phyloP scores from a whole-genome alignment of 2,888 invertebrate genomes.

The Nomada fabriciana region DNA sequence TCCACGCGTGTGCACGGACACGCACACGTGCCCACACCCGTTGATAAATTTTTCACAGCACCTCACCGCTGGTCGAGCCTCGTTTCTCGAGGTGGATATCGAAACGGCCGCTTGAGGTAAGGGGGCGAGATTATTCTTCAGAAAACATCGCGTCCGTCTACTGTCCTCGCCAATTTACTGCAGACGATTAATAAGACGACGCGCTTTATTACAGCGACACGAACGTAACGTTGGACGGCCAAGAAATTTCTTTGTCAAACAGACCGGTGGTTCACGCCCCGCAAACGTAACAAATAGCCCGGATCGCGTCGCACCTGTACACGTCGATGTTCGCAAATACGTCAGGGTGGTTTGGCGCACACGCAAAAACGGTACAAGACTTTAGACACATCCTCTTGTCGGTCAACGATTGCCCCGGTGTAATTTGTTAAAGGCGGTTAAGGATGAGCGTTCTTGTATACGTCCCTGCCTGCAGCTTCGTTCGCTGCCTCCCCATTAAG shows the following conservation, averaged over 20 bases:
- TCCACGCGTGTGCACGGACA: slow-evolving; percentile 61
- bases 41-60: slow-evolving; percentile 64
- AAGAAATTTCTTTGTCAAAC: background rate
- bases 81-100: slow-evolving; percentile 52
- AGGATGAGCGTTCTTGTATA: slow-evolving; percentile 71
- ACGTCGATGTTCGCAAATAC: slow-evolving; percentile 64
- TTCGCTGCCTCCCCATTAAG: slow-evolving; percentile 66
- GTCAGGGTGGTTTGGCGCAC: slow-evolving; percentile 31
- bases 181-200: background rate
- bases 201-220: background rate
- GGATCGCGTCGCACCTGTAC: slow-evolving; percentile 37
- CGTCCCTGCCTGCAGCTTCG: slow-evolving; percentile 63
- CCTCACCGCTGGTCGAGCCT: slow-evolving; percentile 36
- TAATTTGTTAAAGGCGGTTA: slow-evolving; percentile 75
- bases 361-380: slow-evolving; percentile 65
- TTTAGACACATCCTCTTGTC: slow-evolving; percentile 63
- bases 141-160: too few relatives aligned
- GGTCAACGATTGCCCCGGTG: slow-evolving; percentile 70
- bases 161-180: too few relatives aligned
- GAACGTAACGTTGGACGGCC: background rate
- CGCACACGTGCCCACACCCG: slow-evolving; percentile 46
- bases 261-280: background rate
- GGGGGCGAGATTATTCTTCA: too few relatives aligned
- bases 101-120: too few relatives aligned
- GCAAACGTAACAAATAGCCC: background rate